Conservation (phyloP, 1,140 invertebrate genomes). For the Drosophila mayri region DNA sequence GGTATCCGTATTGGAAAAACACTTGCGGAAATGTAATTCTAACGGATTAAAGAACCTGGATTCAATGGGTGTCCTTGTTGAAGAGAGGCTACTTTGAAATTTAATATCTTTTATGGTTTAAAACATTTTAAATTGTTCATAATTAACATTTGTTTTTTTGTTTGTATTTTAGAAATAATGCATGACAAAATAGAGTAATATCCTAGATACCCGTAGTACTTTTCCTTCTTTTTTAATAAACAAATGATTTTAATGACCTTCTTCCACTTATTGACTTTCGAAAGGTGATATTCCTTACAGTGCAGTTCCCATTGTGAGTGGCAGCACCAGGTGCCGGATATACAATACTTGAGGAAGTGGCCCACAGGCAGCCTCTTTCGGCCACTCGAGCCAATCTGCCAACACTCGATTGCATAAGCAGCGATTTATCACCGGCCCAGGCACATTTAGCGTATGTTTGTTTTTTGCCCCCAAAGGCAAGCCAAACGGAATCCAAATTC, state of each 20-base stretch:
- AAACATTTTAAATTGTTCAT: too few species aligned
- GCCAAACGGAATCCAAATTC: conserved; percentile 61
- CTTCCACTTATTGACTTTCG: too few species aligned
- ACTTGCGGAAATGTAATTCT: background rate
- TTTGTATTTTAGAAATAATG: too few species aligned
- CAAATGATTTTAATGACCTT: background rate
- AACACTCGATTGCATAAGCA: conserved; percentile 46
- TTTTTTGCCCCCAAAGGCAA: conserved; percentile 10
- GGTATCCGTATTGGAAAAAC: conserved; percentile 1
- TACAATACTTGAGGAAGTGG: conserved; percentile 35
- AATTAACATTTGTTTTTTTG: too few species aligned
- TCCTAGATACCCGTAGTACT: too few species aligned
- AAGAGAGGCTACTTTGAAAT: background rate
- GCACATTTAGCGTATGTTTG: conserved; percentile 76
- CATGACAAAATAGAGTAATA: too few species aligned
- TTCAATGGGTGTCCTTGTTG: rapidly evolving
- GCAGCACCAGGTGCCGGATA: conserved; percentile 26
- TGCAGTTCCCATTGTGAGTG: conserved; percentile 8
- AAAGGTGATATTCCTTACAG: background rate
- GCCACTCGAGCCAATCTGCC: conserved; percentile 61
- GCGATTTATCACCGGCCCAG: conserved; percentile 68
- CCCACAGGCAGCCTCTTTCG: conserved; percentile 28
- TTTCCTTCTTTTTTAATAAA: too few species aligned
- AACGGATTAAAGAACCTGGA: too few species aligned
- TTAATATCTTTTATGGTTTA: too few species aligned